Evolutionary conservation across 2,888 invertebrate species (phyloP).

Genomic region (Seladonia tumulorum): DNA sequence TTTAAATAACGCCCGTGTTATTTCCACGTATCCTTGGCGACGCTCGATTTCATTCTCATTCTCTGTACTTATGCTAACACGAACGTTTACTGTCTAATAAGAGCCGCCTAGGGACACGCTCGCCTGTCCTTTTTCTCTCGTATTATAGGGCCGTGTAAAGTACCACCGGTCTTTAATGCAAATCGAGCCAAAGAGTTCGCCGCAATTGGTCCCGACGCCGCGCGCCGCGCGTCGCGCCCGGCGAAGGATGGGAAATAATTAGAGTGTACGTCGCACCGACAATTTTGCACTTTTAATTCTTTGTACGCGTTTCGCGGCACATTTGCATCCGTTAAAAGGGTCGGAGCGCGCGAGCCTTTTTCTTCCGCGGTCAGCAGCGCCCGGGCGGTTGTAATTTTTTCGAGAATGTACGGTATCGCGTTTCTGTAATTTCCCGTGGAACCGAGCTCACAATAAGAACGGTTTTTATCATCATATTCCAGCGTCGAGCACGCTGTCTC

Average conservation of each 20-base stretch:
- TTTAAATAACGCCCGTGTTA: background rate
- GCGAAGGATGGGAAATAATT: slow-evolving; percentile 27
- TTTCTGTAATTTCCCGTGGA: slow-evolving; percentile 35
- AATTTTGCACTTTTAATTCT: slow-evolving; percentile 19
- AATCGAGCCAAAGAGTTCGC: slow-evolving; percentile 25
- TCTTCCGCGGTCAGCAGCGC: slow-evolving; percentile 11
- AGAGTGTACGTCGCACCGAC: slow-evolving; percentile 3
- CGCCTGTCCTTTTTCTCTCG: slow-evolving; percentile 2
- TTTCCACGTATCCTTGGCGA: slow-evolving; percentile 8
- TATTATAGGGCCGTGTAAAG: background rate
- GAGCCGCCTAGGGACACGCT: background rate
- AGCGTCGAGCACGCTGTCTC: background rate
- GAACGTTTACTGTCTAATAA: background rate
- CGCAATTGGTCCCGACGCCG: slow-evolving; percentile 18
- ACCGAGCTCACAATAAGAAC: slow-evolving; percentile 19
- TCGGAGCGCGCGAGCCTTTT: background rate
- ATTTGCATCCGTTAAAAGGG: slow-evolving; percentile 35
- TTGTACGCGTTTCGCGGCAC: slow-evolving; percentile 17
- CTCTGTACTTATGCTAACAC: slow-evolving; percentile 6
- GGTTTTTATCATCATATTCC: slow-evolving; percentile 4
- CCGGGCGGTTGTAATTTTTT: slow-evolving; percentile 20
- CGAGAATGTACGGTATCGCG: slow-evolving; percentile 21
- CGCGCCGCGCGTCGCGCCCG: background rate
- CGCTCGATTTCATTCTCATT: slow-evolving; percentile 2
- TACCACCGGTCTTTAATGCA: slow-evolving; percentile 15